These are phyloP conservation scores for Aphelinus certus DNA, from an alignment of 1,140 invertebrate species.

Conservation along the genomic window DNA sequence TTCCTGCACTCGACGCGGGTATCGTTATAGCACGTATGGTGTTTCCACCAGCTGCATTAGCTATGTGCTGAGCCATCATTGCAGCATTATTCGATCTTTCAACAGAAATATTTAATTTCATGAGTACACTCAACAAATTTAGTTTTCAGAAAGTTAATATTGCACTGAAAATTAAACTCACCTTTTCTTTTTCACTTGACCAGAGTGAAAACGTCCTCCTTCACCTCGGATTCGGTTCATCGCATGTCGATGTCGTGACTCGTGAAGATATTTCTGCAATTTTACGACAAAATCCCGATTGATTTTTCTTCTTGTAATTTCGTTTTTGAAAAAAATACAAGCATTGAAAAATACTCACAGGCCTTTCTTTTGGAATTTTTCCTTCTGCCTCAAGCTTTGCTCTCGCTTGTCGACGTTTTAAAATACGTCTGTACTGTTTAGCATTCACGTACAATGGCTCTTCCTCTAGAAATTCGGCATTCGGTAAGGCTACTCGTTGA, in stretches of 20 bases:
- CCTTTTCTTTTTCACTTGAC: conserved; percentile 72
- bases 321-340: conserved; percentile 15
- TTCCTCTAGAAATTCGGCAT: conserved; percentile 81
- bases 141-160: too few relatives aligned
- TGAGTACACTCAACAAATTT: too few relatives aligned
- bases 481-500: conserved; percentile 73
- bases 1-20: conserved; percentile 50
- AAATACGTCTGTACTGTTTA: conserved; percentile 95
- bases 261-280: conserved; percentile 97
- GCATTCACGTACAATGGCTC: conserved; percentile 98
- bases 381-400: conserved; percentile 92
- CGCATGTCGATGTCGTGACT: conserved; percentile 96
- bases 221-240: conserved; percentile 97
- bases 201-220: conserved; percentile 94
- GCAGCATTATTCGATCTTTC: conserved; percentile 47
- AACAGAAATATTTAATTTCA: too few relatives aligned
- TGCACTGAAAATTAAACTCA: conserved; percentile 47
- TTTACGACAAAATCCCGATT: conserved; percentile 25
- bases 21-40: conserved; percentile 53
- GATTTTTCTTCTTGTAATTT: background rate
- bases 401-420: conserved; percentile 88
- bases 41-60: conserved; percentile 49
- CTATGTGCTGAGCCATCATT: conserved; percentile 50
- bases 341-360: conserved; percentile 68
- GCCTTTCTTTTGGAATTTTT: conserved; percentile 95